Percentiles rank a stretch among this genome's conserved stretches.
Conservation (phyloP, 2,797 vertebrate species). For the Octomys mimax region DNA sequence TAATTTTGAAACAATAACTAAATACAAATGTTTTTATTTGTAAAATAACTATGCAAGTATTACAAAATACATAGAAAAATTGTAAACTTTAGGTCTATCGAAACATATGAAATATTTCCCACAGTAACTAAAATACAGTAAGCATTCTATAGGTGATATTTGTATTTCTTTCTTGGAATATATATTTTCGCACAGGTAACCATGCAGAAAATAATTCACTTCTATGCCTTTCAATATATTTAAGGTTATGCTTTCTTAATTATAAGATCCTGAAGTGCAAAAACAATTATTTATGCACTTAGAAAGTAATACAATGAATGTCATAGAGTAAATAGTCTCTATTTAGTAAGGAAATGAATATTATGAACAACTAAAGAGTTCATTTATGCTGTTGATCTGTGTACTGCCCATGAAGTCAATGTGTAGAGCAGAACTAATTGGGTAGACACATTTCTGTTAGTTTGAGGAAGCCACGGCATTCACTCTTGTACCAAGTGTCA, state of each 20-base stretch:
- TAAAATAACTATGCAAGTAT: not conserved
- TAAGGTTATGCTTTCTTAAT: not conserved
- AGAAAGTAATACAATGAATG: not conserved
- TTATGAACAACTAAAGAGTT: not conserved
- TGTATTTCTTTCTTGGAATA: not conserved
- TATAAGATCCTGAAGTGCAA: not conserved
- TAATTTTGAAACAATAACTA: not conserved
- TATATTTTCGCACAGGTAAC: not conserved
- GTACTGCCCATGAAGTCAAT: not conserved
- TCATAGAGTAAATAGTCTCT: not conserved
- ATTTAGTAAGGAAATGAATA: not conserved
- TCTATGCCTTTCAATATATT: not conserved
- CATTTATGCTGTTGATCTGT: not conserved
- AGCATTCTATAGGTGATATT: not conserved
- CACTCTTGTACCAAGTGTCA: not conserved
- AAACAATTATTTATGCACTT: not conserved
- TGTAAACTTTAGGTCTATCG: not conserved
- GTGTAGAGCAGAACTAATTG: not conserved
- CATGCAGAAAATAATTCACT: not conserved
- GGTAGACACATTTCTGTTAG: not conserved
- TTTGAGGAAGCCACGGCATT: not conserved
- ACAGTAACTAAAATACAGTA: not conserved
- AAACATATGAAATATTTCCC: not conserved
- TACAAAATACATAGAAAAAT: not conserved
- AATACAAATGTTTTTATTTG: not conserved